phyloP scores from a whole-genome alignment of 2,797 vertebrate genomes.

The Scolopax rusticola region DNA sequence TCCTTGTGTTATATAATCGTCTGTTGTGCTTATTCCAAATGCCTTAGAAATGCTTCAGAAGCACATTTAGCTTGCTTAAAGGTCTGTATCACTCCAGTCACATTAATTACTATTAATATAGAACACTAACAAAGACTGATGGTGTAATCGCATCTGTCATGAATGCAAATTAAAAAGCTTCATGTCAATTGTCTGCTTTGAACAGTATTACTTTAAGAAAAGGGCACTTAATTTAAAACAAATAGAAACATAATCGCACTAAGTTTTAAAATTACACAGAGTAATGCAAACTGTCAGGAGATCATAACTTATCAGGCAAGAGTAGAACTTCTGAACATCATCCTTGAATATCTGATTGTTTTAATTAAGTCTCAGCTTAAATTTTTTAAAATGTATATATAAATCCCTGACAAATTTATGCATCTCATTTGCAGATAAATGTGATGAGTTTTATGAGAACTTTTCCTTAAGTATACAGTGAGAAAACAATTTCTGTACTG shows the following conservation, averaged over 20 bases:
- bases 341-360: background rate
- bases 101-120: background rate
- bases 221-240: background rate
- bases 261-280: background rate
- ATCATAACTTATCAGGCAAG: background rate
- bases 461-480: background rate
- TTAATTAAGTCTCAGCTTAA: background rate
- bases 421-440: background rate
- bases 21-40: background rate
- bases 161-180: background rate
- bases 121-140: background rate
- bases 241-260: background rate
- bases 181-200: background rate
- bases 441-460: background rate
- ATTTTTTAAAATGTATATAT: background rate
- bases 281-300: background rate
- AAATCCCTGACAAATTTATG: background rate
- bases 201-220: background rate
- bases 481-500: background rate
- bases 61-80: background rate
- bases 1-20: accelerated
- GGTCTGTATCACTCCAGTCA: background rate
- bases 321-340: background rate
- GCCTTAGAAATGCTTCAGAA: background rate
- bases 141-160: background rate